phyloP scores from a whole-genome alignment of 2,797 vertebrate species.

The Loriculus beryllinus region DNA sequence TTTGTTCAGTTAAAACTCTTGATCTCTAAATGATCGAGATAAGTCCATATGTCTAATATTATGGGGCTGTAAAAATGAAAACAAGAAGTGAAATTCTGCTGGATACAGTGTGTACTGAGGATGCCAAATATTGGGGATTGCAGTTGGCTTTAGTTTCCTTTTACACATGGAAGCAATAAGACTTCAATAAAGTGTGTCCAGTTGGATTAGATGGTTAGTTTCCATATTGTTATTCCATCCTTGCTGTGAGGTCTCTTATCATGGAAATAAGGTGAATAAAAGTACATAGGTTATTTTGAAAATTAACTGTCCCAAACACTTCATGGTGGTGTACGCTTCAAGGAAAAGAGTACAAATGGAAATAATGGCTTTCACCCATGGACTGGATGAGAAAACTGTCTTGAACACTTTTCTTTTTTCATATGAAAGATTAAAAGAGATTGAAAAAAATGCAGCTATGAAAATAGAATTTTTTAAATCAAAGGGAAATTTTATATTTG shows the following conservation, averaged over 20 bases:
- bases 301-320: not conserved
- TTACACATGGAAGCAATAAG: slow-evolving; percentile 81
- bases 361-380: not conserved
- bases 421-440: not conserved
- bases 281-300: slow-evolving; percentile 12
- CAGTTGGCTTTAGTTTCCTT: slow-evolving; percentile 67
- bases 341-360: not conserved
- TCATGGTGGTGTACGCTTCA: not conserved
- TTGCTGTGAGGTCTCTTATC: slow-evolving; percentile 72
- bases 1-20: slow-evolving; percentile 26
- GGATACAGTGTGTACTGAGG: slow-evolving; percentile 37
- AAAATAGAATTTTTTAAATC: too few relatives aligned
- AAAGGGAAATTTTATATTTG: too few relatives aligned
- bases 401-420: not conserved
- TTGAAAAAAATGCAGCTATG: too few relatives aligned
- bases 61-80: slow-evolving; percentile 60
- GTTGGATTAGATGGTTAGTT: slow-evolving; percentile 74
- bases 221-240: slow-evolving; percentile 76
- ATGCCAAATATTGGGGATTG: slow-evolving; percentile 68
- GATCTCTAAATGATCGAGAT: slow-evolving; percentile 26
- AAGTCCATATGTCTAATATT: slow-evolving; percentile 52
- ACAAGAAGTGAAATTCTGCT: slow-evolving; percentile 50
- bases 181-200: slow-evolving; percentile 68
- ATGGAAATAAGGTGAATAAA: slow-evolving; percentile 40
- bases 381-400: not conserved